These are phyloP conservation scores for Pseudoatta argentina DNA, from an alignment of 1,140 invertebrate species.

Conservation along the genomic window DNA sequence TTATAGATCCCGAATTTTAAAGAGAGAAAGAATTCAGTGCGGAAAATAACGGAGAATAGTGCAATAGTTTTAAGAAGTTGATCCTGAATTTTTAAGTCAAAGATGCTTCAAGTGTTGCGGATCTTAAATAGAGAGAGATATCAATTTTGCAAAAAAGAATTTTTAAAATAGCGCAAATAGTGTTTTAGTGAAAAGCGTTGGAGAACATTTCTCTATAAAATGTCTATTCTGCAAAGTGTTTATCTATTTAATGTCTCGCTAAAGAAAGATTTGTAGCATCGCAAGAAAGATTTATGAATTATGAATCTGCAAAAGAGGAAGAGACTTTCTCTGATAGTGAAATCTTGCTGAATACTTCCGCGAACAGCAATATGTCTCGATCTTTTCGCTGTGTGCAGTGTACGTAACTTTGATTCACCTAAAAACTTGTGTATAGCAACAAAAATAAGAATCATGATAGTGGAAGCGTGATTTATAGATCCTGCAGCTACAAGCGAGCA, in stretches of 20 bases:
- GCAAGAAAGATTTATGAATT: slow-evolving; percentile 11
- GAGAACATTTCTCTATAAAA: slow-evolving; percentile 7
- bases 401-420: slow-evolving; percentile 3
- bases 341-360: slow-evolving; percentile 11
- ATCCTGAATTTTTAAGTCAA: slow-evolving; percentile 20
- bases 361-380: slow-evolving; percentile 12
- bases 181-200: slow-evolving; percentile 10
- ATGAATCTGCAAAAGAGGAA: neutral
- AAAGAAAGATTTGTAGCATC: slow-evolving; percentile 17
- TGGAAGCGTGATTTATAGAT: slow-evolving; percentile 1
- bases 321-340: neutral
- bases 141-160: slow-evolving; percentile 16
- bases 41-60: slow-evolving; percentile 19
- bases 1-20: slow-evolving; percentile 39
- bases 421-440: slow-evolving; percentile 22
- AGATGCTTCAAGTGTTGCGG: neutral
- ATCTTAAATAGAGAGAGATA: neutral
- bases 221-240: slow-evolving; percentile 35
- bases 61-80: slow-evolving; percentile 42
- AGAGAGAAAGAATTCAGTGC: neutral
- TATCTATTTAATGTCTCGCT: slow-evolving; percentile 26
- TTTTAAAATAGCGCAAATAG: slow-evolving; percentile 2
- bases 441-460: slow-evolving; percentile 10
- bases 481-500: neutral
- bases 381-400: neutral